Percentiles rank a stretch among this genome's conserved stretches.
Evolutionary conservation across 2,888 invertebrate species (phyloP).

Genomic region (Chouioia cunea): DNA sequence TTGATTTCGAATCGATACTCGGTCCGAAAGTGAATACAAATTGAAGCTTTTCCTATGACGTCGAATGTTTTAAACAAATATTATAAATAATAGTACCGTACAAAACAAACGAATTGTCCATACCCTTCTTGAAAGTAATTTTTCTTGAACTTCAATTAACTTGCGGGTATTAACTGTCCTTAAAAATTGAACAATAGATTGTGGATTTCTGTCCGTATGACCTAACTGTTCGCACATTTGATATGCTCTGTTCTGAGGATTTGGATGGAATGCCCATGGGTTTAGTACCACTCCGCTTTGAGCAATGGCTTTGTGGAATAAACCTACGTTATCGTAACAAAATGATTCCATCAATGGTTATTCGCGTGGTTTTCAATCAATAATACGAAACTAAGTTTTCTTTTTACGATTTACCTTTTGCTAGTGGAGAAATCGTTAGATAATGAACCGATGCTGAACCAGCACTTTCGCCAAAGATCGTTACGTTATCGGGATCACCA

Average conservation of each 20-base stretch:
- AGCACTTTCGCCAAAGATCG: conserved; percentile 56
- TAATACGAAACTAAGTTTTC: too few species aligned
- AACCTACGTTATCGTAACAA: conserved; percentile 51
- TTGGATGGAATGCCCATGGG: conserved; percentile 51
- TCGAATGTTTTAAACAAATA: too few species aligned
- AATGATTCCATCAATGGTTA: too few species aligned
- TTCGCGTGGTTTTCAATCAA: too few species aligned
- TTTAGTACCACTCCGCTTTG: conserved; percentile 58
- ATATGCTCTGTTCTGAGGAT: conserved; percentile 46
- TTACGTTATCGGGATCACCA: conserved; percentile 55
- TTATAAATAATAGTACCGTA: too few species aligned
- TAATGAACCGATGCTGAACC: conserved; percentile 53
- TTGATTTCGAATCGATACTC: conserved; percentile 51
- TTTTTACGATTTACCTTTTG: conserved; percentile 49
- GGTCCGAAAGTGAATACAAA: conserved; percentile 50
- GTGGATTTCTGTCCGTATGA: conserved; percentile 52
- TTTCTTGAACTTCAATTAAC: conserved; percentile 47
- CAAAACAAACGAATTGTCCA: neutral
- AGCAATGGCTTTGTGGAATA: conserved; percentile 61
- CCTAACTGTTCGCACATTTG: conserved; percentile 53
- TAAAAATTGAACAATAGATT: conserved; percentile 54
- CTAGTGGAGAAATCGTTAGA: conserved; percentile 48
- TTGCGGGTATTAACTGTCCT: conserved; percentile 49
- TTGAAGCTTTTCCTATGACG: conserved; percentile 48
- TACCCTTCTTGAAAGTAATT: conserved; percentile 43